Evolutionary conservation across 2,888 invertebrate species (phyloP), one percentile per base, ranked within the genome.

Genomic region (Microctonus aethiopoides): DNA sequence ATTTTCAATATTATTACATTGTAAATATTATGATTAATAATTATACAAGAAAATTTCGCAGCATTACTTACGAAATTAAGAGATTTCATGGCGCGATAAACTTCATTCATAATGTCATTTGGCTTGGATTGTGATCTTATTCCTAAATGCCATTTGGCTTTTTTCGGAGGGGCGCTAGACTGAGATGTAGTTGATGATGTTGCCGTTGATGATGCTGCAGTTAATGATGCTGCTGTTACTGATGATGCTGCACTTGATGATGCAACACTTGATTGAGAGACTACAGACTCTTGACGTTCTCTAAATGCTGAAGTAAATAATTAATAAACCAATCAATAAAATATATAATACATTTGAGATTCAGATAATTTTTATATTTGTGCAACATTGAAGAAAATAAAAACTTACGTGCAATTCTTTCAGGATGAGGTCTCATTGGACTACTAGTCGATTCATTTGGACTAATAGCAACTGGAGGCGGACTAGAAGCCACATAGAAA

Each of bases 31-130:
- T 3, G n/a, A 63, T 34, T 34, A 4, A n/a, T 34, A 1, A 41
- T 52, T 51, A 46, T 20, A 7, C 5, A 1, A 1, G 2, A 0
- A 52, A 9, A 22, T 10, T 9, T 22, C 9, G 10, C 3, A 52
- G 56, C 9, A n/a, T 56, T 64, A 87, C 90, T 89, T 87, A 91
- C 91, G 88, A 97, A 99, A 88, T 97, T 95, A 9, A 99, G 90
- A 1, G 96, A 94, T 87, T 98, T 98, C 99, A 99, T 99, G 0
- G 99, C 99, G 75, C 98, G 91, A 87, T 97, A 99, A 0, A 99
- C 99, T 88, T 99, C 99, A 87, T 97, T 94, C 99, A 99, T 99
- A 67, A 99, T 99, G 87, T 99, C 99, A 84, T 97, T 96, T 0
- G 99, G 99, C 86, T 98, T 97, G 85, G 98, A 98, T 86, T 99